Percentiles rank a stretch among this genome's conserved stretches.
phyloP scores from a whole-genome alignment of 2,797 vertebrate species.

The Xerus rutilus region DNA sequence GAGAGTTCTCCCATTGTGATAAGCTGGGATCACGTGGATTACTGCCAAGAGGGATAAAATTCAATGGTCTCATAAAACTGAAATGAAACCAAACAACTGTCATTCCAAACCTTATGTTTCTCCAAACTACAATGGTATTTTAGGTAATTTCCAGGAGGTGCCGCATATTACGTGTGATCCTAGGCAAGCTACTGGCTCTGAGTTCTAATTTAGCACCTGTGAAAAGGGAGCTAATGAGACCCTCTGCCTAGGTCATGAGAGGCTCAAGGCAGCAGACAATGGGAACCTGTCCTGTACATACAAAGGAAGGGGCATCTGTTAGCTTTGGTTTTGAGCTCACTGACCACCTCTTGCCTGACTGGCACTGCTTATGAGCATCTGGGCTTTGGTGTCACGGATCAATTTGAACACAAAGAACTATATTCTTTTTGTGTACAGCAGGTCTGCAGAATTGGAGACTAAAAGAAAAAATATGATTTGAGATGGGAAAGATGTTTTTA shows the following conservation, averaged over 20 bases:
- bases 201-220: neutral
- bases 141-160: neutral
- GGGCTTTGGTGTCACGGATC: neutral
- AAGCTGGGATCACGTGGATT: neutral
- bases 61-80: conserved; percentile 10
- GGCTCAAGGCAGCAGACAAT: neutral
- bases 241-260: neutral
- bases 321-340: neutral
- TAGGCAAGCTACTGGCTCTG: rapidly evolving
- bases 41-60: conserved; percentile 30
- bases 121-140: neutral
- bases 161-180: neutral
- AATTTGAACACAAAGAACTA: neutral
- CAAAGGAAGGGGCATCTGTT: neutral
- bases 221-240: neutral
- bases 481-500: neutral
- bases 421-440: neutral
- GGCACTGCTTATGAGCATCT: neutral
- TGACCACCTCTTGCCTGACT: neutral
- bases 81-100: neutral
- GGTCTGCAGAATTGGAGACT: neutral
- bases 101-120: neutral
- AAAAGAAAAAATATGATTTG: neutral
- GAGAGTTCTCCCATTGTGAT: neutral
- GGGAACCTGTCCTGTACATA: neutral